Conservation (phyloP, 2,888 invertebrate genomes). For the Pristionchus entomophagus region DNA sequence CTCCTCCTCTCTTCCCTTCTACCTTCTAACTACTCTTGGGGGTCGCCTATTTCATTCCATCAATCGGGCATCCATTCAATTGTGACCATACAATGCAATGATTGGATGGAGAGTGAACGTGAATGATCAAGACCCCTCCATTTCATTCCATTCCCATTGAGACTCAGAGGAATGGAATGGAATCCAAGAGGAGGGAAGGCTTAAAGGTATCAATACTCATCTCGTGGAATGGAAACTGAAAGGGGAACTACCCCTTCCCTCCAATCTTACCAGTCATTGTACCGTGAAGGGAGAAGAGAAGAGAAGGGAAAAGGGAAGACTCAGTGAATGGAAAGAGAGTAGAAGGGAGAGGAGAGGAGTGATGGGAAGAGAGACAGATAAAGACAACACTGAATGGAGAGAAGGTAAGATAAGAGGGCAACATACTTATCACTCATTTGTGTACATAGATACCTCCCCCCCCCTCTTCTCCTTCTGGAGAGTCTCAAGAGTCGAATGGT, state of each 20-base stretch:
- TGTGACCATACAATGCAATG: neutral
- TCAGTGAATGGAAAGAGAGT: neutral
- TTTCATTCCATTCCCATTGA: neutral
- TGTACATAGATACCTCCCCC: neutral
- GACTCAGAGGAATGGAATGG: neutral
- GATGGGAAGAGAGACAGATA: slow-evolving; percentile 5
- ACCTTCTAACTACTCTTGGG: neutral
- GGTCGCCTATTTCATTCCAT: neutral
- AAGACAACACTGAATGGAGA: neutral
- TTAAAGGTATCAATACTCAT: too few relatives aligned
- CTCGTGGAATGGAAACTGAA: neutral
- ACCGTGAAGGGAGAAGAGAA: slow-evolving; percentile 29
- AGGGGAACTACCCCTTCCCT: neutral
- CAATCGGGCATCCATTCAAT: neutral
- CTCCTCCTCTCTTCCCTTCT: neutral
- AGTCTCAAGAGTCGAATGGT: neutral
- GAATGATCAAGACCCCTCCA: neutral
- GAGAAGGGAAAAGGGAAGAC: slow-evolving; percentile 8
- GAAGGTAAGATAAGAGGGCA: neutral
- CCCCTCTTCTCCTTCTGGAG: neutral
- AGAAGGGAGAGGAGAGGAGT: slow-evolving; percentile 15
- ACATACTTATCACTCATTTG: slow-evolving; percentile 39
- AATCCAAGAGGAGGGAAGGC: neutral
- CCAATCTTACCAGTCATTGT: slow-evolving; percentile 28
- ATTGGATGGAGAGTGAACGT: neutral